Base-by-base conservation (phyloP, 2,113 vertebrate species). In the Synchiropus splendidus region DNA sequence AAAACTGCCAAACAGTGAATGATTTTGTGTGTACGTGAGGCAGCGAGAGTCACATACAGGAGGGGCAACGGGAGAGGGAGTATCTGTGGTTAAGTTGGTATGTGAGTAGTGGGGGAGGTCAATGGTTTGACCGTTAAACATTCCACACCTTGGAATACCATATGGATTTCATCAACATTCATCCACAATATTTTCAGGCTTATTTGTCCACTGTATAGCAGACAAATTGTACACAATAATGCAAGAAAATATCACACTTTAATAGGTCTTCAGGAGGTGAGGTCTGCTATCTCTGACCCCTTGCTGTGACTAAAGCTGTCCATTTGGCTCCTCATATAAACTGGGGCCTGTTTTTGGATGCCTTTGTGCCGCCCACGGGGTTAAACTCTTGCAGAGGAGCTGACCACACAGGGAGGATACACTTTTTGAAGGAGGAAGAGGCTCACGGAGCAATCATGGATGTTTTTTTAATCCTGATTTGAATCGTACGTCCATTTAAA, bases 61-160 rank as follows among this genome's bases (percentile, higher is more conserved):
- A 10, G 40, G 51, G 45, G 37, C 46, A 55, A 58, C 27, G 53
- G 50, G 49, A 53, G 53, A 17, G 61, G 47, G 51, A 55, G 41
- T 61, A 39, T 51, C 51, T 74, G 80, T 52, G 77, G 75, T 78
- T 64, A 44, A 36, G 47, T 31, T 74, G 73, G 80, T 67, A 78
- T 78, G 75, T 3, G 39, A 39, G 58, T 44, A 45, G 64, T 46
- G 31, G 64, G 70, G 71, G 64, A 46, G 69, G 67, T 50, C 14
- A 31, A 45, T 38, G 49, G 36, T 61, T 57, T 59, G 51, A 75
- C 75, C 61, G 70, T 82, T 80, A 55, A 54, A 77, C 75, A 77
- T 79, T 82, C 77, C 77, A 74, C 75, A 80, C 72, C 72, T 74
- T 78, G 61, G 46, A 79, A 68, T 45, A 79, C 72, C 71, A 74